Base-by-base conservation (phyloP, 2,888 invertebrate species). In the Drosophila atripex region DNA sequence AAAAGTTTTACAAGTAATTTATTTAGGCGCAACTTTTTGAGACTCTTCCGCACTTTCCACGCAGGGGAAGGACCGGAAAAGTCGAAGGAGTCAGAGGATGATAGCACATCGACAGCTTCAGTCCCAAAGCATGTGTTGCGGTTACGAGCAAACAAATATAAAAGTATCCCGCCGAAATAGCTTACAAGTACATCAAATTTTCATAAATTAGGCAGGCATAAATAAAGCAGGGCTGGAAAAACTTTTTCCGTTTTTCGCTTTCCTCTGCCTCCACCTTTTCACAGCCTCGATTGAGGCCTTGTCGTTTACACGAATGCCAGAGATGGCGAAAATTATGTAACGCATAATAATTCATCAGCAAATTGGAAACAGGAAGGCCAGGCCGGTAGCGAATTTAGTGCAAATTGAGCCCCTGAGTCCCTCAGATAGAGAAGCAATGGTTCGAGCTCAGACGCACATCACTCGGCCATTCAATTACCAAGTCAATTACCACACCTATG, bases 171-270 rank as follows among this genome's bases (percentile, higher is more conserved):
- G 83, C 78, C 80, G 83, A 84, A 86, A 79, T 80, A 76, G 86
- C 86, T 84, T 79, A 82, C 82, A 82, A 86, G 86, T 84, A 84
- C 84, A 84, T 86, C 80, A 84, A 86, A 86, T 86, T 84, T 84
- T 84, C 84, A 84, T 84, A 84, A 84, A 86, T 84, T 84, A 86
- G 84, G 80, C 79, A 86, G 86, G 77, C 80, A 86, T 86, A 86
- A 83, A 86, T 80, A 80, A 73, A 75, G 75, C 71, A 53, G 78
- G 64, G 71, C 61, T 23, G 35, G 53, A 45, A 58, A 66, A 80
- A 80, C 78, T 80, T 80, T 80, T 77, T 64, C 52, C 63, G 64
- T 53, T 56, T 49, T 38, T 30, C 28, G 30, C 43, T 38, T 21
- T 45, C 39, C 16, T 28, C 56, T 21, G 25, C n/a, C 6, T 16